These are phyloP conservation scores for Drosophila chauvacae DNA, from an alignment of 1,140 invertebrate genomes.

Conservation along the genomic window DNA sequence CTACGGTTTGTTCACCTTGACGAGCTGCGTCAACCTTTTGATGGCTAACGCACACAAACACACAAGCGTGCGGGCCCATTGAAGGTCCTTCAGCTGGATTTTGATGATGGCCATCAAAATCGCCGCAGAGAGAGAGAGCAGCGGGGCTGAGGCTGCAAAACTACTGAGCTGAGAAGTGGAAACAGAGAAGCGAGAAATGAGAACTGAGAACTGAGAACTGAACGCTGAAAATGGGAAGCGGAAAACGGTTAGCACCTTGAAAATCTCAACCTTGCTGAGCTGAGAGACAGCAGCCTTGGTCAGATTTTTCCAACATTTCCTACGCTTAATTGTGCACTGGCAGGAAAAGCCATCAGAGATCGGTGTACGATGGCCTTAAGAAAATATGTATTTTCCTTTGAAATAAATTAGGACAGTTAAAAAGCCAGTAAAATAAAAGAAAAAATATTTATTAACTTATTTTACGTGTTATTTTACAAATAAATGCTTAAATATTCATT, in stretches of 20 bases:
- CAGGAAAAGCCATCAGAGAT: conserved; percentile 1
- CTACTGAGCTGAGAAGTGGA: conserved; percentile 4
- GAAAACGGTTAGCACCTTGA: conserved; percentile 59
- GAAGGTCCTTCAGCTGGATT: conserved; percentile 74
- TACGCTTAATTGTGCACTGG: conserved; percentile 54
- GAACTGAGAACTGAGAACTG: background rate
- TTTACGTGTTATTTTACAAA: background rate
- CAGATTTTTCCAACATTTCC: conserved; percentile 69
- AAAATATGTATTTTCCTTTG: background rate
- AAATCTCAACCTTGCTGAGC: conserved; percentile 60
- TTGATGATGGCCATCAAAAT: conserved; percentile 71
- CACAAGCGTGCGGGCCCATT: conserved; percentile 31
- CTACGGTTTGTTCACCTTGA: conserved; percentile 78
- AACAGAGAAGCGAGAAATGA: background rate
- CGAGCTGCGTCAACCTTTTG: conserved; percentile 76
- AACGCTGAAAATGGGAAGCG: conserved; percentile 23
- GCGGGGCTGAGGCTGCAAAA: background rate
- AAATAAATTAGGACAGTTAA: background rate
- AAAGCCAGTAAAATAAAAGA: background rate
- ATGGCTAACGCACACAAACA: conserved; percentile 48
- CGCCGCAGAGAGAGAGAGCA: conserved; percentile 31
- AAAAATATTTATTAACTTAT: too few species aligned
- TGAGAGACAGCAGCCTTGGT: conserved; percentile 62
- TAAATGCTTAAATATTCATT: background rate
- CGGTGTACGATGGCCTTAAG: background rate